Evolutionary conservation across 2,888 invertebrate genomes (phyloP).

Genomic region (Emesis castigata): DNA sequence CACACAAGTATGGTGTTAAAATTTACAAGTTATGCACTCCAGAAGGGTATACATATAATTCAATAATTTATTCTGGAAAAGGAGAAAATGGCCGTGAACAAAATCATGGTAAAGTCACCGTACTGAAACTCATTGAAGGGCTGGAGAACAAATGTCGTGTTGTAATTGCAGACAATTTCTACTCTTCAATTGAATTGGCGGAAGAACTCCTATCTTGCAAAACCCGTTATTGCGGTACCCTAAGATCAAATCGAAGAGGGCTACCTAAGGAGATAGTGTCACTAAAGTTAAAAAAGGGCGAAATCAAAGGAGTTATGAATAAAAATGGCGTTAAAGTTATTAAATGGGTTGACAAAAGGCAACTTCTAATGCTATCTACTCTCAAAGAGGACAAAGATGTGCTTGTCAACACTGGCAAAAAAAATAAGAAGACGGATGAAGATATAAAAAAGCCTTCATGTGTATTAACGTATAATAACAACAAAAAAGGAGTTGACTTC

Average conservation of each 20-base stretch:
- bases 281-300: slow-evolving; percentile 65
- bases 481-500: slow-evolving; percentile 55
- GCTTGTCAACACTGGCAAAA: slow-evolving; percentile 33
- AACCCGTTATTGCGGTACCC: slow-evolving; percentile 65
- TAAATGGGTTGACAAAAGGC: slow-evolving; percentile 67
- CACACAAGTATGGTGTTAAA: slow-evolving; percentile 70
- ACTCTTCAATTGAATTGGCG: slow-evolving; percentile 65
- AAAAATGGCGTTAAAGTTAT: slow-evolving; percentile 64
- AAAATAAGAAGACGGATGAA: slow-evolving; percentile 25
- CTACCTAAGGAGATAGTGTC: slow-evolving; percentile 61
- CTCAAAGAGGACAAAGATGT: slow-evolving; percentile 31
- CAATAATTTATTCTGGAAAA: slow-evolving; percentile 55
- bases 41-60: slow-evolving; percentile 66
- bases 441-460: slow-evolving; percentile 37
- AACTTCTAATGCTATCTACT: slow-evolving; percentile 46
- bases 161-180: slow-evolving; percentile 70
- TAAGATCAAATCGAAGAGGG: slow-evolving; percentile 63
- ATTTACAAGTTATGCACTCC: slow-evolving; percentile 68
- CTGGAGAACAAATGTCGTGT: slow-evolving; percentile 52
- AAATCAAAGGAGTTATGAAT: slow-evolving; percentile 67
- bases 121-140: slow-evolving; percentile 42
- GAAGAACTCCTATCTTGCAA: slow-evolving; percentile 59
- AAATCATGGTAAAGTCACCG: slow-evolving; percentile 11
- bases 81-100: slow-evolving; percentile 36
- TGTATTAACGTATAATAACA: slow-evolving; percentile 50